Base-by-base conservation (phyloP, 2,888 invertebrate species). In the Andrena hattorfiana region DNA sequence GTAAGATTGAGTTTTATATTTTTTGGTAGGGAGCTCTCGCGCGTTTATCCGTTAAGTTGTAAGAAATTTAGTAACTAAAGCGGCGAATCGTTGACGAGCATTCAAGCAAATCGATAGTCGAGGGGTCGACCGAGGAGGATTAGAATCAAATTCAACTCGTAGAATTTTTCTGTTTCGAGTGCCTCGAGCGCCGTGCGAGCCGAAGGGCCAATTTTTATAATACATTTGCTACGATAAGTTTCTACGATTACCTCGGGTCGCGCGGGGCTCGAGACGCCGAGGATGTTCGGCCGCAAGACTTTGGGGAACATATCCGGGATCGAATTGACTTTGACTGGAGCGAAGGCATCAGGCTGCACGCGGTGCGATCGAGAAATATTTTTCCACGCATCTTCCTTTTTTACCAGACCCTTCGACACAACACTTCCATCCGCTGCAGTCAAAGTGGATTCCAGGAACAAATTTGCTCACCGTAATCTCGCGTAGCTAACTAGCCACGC, bases 1-100 rank as follows among this genome's bases (percentile, higher is more conserved):
- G 66, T 85, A 81, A 81, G 72, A 85, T 81, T 79, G 84, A 83
- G 77, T 88, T 87, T 85, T 81, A 71, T 66, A 70, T 66, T 77
- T 42, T 54, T 42, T 63, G 78, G 80, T 63, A 75, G 64, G 68
- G 74, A 72, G 60, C n/a, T 83, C 70, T 64, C 59, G 59, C 26
- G 69, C 60, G 48, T 70, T 70, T 54, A 73, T 32, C 42, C 54
- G 48, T 79, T 81, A 67, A 72, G 66, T 56, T 67, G 42, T 79
- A 81, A 77, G 76, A 66, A 75, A 72, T 72, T 63, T 75, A 59
- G 71, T 32, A 32, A 51, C 48, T 80, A 74, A 64, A 64, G 59
- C 8, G 42, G 72, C 72, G 10, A 56, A 26, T 68, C 23, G 59
- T 32, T 35, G 42, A 59, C 32, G 56, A 32, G 26, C 35, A 26